These are phyloP conservation scores for Altica lythri DNA, from an alignment of 2,888 invertebrate genomes.

Conservation along the genomic window DNA sequence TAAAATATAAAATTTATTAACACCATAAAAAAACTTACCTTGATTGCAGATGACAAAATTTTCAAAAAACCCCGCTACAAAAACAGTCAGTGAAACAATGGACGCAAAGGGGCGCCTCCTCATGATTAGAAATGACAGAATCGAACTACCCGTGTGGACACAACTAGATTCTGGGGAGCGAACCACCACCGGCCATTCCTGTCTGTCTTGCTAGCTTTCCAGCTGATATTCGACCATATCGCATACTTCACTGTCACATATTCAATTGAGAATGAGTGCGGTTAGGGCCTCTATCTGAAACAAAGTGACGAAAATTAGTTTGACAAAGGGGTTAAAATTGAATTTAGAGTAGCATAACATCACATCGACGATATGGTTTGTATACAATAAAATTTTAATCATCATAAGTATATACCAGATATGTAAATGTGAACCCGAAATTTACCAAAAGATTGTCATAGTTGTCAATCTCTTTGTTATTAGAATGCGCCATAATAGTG, in stretches of 20 bases:
- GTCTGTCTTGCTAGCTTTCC: neutral
- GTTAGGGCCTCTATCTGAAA: constrained; percentile 1
- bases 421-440: too few relatives aligned
- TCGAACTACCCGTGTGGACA: constrained; percentile 11
- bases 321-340: too few relatives aligned
- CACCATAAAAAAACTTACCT: constrained; percentile 9
- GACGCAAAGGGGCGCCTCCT: constrained; percentile 1
- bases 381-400: too few relatives aligned
- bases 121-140: constrained; percentile 5
- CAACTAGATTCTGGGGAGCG: constrained; percentile 8
- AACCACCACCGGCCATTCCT: constrained; percentile 1
- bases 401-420: too few relatives aligned
- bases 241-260: neutral
- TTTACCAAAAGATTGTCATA: too few relatives aligned
- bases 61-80: neutral
- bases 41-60: constrained; percentile 14
- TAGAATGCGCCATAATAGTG: too few relatives aligned
- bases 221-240: neutral
- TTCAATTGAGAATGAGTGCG: constrained; percentile 1
- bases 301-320: too few relatives aligned
- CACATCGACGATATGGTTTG: too few relatives aligned
- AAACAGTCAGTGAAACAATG: neutral
- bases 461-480: too few relatives aligned
- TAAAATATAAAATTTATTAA: neutral
- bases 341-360: too few relatives aligned